phyloP scores from a whole-genome alignment of 2,797 vertebrate genomes.

The Mergus octosetaceus region DNA sequence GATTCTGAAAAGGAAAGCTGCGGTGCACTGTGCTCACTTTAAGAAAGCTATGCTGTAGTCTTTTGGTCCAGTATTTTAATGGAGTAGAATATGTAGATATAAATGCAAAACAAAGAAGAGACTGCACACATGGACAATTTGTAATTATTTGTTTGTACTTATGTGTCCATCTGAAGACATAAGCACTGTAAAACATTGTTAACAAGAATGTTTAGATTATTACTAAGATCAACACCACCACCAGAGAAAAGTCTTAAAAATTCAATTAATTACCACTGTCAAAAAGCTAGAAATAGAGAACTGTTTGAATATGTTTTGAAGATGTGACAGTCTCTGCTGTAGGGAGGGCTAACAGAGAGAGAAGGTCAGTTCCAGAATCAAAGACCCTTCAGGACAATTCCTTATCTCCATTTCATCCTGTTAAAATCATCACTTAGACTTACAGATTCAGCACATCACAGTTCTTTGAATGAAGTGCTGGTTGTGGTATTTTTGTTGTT shows the following conservation, averaged over 20 bases:
- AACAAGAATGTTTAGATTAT: neutral
- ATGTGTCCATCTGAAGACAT: neutral
- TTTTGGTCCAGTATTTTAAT: neutral
- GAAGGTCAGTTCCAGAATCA: neutral
- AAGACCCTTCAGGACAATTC: slow-evolving; percentile 5
- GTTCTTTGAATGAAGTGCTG: neutral
- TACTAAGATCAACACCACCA: neutral
- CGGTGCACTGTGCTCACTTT: neutral
- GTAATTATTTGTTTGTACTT: slow-evolving; percentile 7
- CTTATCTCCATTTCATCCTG: neutral
- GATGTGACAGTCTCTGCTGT: neutral
- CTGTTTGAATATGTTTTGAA: neutral
- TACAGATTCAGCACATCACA: neutral
- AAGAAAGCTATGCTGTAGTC: neutral
- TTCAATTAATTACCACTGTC: slow-evolving; percentile 4
- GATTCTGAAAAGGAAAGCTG: neutral
- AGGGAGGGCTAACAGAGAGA: neutral
- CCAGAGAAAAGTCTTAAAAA: slow-evolving; percentile 4
- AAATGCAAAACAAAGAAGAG: neutral
- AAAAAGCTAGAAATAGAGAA: neutral
- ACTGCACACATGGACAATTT: neutral
- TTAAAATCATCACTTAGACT: slow-evolving; percentile 8
- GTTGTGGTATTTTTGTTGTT: neutral
- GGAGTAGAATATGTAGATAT: neutral
- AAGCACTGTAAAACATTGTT: slow-evolving; percentile 7